These are phyloP conservation scores for Scaptomyza montana DNA, from an alignment of 1,140 invertebrate species.

Conservation along the genomic window DNA sequence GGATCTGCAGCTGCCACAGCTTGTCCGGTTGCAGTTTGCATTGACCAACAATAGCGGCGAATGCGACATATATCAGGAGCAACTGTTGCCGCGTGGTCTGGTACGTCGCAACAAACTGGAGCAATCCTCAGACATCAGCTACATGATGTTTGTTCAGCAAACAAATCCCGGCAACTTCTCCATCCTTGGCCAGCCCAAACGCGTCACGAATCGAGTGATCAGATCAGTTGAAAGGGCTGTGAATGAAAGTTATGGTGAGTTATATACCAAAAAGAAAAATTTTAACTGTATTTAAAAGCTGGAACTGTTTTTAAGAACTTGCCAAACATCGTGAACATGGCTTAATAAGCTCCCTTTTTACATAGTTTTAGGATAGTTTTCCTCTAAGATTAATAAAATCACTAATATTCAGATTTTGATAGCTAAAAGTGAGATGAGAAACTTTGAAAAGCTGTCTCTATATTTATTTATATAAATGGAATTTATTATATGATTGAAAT, in stretches of 20 bases:
- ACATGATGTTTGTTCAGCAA: slow-evolving; percentile 88
- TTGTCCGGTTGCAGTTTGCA: slow-evolving; percentile 75
- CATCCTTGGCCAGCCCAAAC: slow-evolving; percentile 87
- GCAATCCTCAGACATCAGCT: slow-evolving; percentile 86
- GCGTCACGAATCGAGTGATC: slow-evolving; percentile 85
- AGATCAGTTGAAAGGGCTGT: slow-evolving; percentile 84
- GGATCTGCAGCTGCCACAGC: slow-evolving; percentile 84
- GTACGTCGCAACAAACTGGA: slow-evolving; percentile 86
- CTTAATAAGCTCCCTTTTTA: too few relatives aligned
- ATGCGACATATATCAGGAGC: slow-evolving; percentile 81
- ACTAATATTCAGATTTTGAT: too few relatives aligned
- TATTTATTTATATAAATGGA: too few relatives aligned
- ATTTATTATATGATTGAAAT: too few relatives aligned
- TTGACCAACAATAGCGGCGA: slow-evolving; percentile 75
- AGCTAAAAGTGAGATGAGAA: too few relatives aligned
- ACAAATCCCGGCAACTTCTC: slow-evolving; percentile 88
- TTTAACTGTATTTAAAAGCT: too few relatives aligned
- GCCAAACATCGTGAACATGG: too few relatives aligned
- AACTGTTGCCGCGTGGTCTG: slow-evolving; percentile 79
- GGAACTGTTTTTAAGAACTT: too few relatives aligned
- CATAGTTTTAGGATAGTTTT: too few relatives aligned
- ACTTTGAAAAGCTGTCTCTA: too few relatives aligned
- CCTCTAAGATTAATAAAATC: too few relatives aligned
- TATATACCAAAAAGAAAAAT: slow-evolving; percentile 19
- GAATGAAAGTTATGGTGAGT: slow-evolving; percentile 87